Conservation (phyloP, 2,797 vertebrate genomes). For the Meda fulgida region DNA sequence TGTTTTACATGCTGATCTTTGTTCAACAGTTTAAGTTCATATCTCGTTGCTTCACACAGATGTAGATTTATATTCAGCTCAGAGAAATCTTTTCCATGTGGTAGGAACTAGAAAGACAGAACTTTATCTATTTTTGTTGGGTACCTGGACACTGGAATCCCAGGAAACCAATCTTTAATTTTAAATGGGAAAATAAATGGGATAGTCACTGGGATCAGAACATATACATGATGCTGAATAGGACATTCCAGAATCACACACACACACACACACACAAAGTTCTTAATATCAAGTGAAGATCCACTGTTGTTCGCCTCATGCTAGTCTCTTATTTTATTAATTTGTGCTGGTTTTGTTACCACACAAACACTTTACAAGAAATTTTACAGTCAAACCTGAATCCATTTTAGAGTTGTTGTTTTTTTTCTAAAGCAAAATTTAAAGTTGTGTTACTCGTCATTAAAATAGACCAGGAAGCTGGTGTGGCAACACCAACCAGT, state of each 20-base stretch:
- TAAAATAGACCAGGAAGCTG: not conserved
- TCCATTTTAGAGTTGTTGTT: not conserved
- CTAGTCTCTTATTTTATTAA: too few species aligned
- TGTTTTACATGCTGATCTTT: constrained; percentile 38
- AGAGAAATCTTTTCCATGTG: not conserved
- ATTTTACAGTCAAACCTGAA: not conserved
- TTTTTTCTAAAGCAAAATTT: too few species aligned
- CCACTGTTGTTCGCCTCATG: too few species aligned
- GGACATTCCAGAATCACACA: not conserved
- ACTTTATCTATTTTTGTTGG: not conserved
- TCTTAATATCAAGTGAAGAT: not conserved
- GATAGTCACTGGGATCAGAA: not conserved
- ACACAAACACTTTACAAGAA: not conserved
- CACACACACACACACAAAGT: not conserved
- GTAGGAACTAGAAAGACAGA: not conserved
- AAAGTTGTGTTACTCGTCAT: not conserved
- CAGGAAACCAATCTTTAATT: not conserved
- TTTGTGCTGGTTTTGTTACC: too few species aligned
- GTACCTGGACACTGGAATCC: not conserved
- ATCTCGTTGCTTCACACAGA: constrained; percentile 13
- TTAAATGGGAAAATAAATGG: not conserved
- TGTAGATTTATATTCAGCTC: not conserved
- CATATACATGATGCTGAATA: not conserved
- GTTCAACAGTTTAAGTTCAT: constrained; percentile 4
- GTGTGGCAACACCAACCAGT: not conserved